Evolutionary conservation across 2,113 vertebrate species (phyloP), one percentile per base, ranked within the genome.

Genomic region (Colistium nudipinnis): DNA sequence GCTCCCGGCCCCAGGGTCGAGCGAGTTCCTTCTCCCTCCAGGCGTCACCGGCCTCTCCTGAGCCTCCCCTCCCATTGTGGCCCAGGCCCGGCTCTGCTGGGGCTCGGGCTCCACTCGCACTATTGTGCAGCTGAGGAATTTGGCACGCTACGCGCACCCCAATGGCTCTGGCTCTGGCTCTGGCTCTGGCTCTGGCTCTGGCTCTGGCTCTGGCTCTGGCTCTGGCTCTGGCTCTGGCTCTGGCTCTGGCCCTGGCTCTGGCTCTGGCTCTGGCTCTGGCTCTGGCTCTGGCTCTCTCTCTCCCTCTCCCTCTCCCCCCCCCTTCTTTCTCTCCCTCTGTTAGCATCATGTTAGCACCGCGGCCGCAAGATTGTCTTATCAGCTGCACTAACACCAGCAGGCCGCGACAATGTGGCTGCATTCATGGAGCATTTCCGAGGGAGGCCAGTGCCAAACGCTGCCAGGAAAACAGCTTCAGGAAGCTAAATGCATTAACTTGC

Each of bases 71-170:
- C 84, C 83, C 85, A 84, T 87, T 88, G 85, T 90, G 83, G 81
- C 65, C 70, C 79, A 74, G 84, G 56, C 81, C n/a, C 74, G 85
- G 78, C 78, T 83, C 79, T 84, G 77, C 83, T 68, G 77, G 83
- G 80, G 70, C 76, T 80, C 70, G 51, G 64, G 71, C 85, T 89
- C 64, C 72, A 86, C 78, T 70, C 74, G 74, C 74, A 82, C 90
- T 80, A 89, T 90, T 90, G 88, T 91, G 81, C 85, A 84, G 76
- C 86, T 89, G 87, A 90, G 89, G 90, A 91, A 91, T 91, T 89
- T 88, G 85, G 85, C 84, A 80, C 79, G 81, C 82, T 84, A 86
- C 82, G 78, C 81, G 30, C 45, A 85, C 80, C 79, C 73, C 75
- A 56, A 72, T 35, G 43, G 66, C 52, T 78, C 67, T 51, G 52